Percentiles rank a stretch among this genome's conserved stretches.
Conservation (phyloP, 2,113 vertebrate species). For the Labeo rohita region DNA sequence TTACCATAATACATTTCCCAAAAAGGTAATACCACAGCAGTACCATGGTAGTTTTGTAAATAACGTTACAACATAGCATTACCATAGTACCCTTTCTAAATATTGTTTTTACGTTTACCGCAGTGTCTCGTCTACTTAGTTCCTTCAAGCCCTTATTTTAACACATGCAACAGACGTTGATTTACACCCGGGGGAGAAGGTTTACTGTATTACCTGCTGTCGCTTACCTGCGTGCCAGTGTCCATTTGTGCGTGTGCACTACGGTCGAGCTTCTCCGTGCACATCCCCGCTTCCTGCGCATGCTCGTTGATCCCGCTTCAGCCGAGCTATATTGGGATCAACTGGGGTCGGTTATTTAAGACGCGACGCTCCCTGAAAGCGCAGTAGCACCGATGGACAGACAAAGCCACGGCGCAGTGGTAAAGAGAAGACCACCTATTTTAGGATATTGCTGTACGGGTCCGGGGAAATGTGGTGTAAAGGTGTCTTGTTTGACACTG, state of each 20-base stretch:
- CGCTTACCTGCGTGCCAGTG: slow-evolving; percentile 13
- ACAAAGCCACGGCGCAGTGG: background rate
- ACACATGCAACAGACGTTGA: background rate
- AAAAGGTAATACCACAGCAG: background rate
- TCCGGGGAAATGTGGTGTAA: slow-evolving; percentile 32
- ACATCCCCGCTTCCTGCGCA: background rate
- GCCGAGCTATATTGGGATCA: slow-evolving; percentile 72
- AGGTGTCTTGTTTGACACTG: slow-evolving; percentile 39
- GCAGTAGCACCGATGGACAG: background rate
- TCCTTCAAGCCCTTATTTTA: background rate
- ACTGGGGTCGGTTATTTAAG: background rate
- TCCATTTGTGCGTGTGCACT: slow-evolving; percentile 15
- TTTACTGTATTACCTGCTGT: background rate
- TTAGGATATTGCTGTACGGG: background rate
- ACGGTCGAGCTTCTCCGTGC: background rate
- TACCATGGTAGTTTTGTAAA: background rate
- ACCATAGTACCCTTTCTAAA: background rate
- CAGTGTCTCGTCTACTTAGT: background rate
- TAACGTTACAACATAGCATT: background rate
- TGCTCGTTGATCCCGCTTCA: slow-evolving; percentile 23
- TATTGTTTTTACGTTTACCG: background rate
- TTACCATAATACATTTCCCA: background rate
- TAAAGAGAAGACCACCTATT: background rate
- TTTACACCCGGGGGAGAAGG: background rate
- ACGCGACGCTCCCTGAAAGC: background rate